Evolutionary conservation across 2,797 vertebrate species (phyloP).

Genomic region (Poeciliopsis presidionis): DNA sequence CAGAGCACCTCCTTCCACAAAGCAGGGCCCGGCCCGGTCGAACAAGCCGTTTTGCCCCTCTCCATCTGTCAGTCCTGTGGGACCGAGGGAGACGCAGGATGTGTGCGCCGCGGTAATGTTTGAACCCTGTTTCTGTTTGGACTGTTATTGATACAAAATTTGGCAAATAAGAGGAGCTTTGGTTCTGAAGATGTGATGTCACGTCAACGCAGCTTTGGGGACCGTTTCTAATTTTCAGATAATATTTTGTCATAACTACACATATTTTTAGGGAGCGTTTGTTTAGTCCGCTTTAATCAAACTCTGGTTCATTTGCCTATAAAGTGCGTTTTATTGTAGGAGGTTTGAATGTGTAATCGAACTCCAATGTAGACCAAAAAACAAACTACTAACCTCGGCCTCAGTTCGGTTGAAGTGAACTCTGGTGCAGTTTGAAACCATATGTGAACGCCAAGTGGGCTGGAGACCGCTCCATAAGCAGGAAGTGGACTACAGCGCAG

Average conservation of each 20-base stretch:
- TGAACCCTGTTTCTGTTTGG: slow-evolving; percentile 5
- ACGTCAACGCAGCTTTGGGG: neutral
- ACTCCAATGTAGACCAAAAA: no score
- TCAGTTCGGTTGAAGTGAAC: no score
- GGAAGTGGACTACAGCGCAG: no score
- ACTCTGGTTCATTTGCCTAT: no score
- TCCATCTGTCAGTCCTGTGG: slow-evolving; percentile 81
- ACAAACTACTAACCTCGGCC: no score
- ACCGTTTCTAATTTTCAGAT: neutral
- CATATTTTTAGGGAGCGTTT: no score
- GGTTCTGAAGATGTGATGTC: neutral
- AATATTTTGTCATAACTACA: neutral
- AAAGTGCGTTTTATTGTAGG: no score
- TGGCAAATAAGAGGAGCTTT: neutral
- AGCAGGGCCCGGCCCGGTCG: slow-evolving; percentile 61
- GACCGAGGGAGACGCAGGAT: slow-evolving; percentile 46
- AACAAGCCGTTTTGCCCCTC: slow-evolving; percentile 60
- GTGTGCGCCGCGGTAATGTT: slow-evolving; percentile 1
- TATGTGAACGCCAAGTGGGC: no score
- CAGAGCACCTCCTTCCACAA: slow-evolving; percentile 75
- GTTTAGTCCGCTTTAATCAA: no score
- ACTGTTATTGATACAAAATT: neutral
- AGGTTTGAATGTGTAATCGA: no score
- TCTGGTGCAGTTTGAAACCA: no score
- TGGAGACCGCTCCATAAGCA: no score